phyloP scores from a whole-genome alignment of 1,140 invertebrate species.

The Trissolcus basalis region DNA sequence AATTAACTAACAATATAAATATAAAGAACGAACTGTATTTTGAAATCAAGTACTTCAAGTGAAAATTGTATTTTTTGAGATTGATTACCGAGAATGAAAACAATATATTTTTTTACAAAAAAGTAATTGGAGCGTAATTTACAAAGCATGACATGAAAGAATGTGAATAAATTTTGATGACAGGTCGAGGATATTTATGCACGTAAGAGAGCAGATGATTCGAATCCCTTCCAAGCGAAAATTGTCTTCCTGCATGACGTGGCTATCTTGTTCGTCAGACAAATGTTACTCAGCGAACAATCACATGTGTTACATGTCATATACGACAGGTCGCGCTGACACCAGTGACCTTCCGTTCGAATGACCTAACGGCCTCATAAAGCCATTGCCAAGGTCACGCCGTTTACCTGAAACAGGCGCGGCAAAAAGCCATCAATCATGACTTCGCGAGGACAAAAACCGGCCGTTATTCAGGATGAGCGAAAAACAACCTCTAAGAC shows the following conservation, averaged over 20 bases:
- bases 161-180: conserved; percentile 45
- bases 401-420: conserved; percentile 39
- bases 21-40: no score
- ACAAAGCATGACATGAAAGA: conserved; percentile 14
- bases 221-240: conserved; percentile 31
- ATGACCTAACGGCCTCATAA: conserved; percentile 39
- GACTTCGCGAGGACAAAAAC: conserved; percentile 14
- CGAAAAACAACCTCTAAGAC: conserved; percentile 37
- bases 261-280: conserved; percentile 70
- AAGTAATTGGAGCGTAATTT: conserved; percentile 30
- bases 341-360: conserved; percentile 43
- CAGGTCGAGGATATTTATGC: conserved; percentile 17
- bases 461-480: conserved; percentile 11
- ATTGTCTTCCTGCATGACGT: conserved; percentile 70
- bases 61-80: no score
- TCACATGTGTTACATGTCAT: conserved; percentile 52
- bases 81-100: no score
- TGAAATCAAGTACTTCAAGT: no score
- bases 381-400: conserved; percentile 55
- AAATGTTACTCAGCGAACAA: conserved; percentile 65
- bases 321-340: conserved; percentile 42
- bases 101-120: neutral
- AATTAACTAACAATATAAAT: no score
- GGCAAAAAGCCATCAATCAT: conserved; percentile 42
- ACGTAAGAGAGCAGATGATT: conserved; percentile 22